Base-by-base conservation (phyloP, 2,888 invertebrate genomes). In the Acanthosepion lycidas region DNA sequence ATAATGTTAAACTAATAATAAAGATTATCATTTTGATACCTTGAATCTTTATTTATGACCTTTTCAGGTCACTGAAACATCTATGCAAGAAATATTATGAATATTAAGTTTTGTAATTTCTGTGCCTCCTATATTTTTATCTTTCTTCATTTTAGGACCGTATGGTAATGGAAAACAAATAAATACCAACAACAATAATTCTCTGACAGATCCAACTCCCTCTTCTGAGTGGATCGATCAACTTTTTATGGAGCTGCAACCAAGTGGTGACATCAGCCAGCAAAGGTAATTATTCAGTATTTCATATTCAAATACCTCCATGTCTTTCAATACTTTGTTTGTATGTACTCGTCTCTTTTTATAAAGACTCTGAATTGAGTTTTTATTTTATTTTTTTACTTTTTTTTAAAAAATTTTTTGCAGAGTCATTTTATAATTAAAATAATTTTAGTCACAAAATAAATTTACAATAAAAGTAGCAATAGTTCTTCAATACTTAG, bases 181-280 rank as follows among this genome's bases (percentile, higher is more conserved):
- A 12, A 78, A 59, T 59, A 20, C 6, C 28, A 78, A n/a, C n/a
- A 78, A 78, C 18, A 78, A n/a, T 78, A 78, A 78, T 78, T 78
- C 78, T 78, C 9, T 78, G 78, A 78, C n/a, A 78, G n/a, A 78
- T n/a, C n/a, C 78, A 78, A 78, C 78, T 78, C n/a, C 78, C n/a
- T 78, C 78, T n/a, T n/a, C n/a, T 78, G 78, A 78, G 78, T 78
- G 78, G 78, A n/a, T 78, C 20, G 78, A 78, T 78, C 78, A 78
- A n/a, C n/a, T 78, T 78, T 15, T 78, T 78, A 78, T 23, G 20
- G 78, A 78, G 20, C 33, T 78, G n/a, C 78, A 78, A 78, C 78
- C 78, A 78, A 78, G n/a, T 78, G 78, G 78, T 12, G n/a, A 78
- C 15, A 78, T 78, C n/a, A 78, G n/a, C 33, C 78, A 78, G 12